These are phyloP conservation scores for Leptinotarsa defecta DNA, from an alignment of 1,140 invertebrate genomes.

Conservation along the genomic window DNA sequence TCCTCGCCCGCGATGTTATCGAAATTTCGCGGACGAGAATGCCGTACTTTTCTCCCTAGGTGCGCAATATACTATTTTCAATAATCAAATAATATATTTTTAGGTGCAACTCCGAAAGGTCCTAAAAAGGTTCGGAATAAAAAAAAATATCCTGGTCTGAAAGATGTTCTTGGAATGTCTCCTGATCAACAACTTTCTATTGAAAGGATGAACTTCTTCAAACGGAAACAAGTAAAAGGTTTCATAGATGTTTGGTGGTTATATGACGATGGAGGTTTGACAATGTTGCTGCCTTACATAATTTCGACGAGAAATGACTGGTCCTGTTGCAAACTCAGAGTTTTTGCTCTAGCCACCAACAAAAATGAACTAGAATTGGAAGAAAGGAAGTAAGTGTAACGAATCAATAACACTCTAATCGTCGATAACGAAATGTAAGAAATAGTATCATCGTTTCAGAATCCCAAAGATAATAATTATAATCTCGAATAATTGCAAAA, in stretches of 20 bases:
- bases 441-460: no score
- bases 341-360: slow-evolving; percentile 88
- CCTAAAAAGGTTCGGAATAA: slow-evolving; percentile 46
- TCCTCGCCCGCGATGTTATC: no score
- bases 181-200: slow-evolving; percentile 55
- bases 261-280: slow-evolving; percentile 94
- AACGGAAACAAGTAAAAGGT: slow-evolving; percentile 70
- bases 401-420: no score
- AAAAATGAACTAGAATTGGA: slow-evolving; percentile 84
- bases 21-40: no score
- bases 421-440: no score
- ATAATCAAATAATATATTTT: not conserved
- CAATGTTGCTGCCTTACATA: slow-evolving; percentile 91
- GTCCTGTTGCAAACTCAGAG: slow-evolving; percentile 82
- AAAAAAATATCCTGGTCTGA: slow-evolving; percentile 49
- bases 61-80: not conserved
- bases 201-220: slow-evolving; percentile 73
- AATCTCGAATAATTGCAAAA: no score
- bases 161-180: slow-evolving; percentile 29
- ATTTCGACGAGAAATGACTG: slow-evolving; percentile 84
- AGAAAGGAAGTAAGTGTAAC: slow-evolving; percentile 79
- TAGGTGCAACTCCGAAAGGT: not conserved
- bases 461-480: no score
- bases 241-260: slow-evolving; percentile 96
- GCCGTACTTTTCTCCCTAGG: no score